Evolutionary conservation across 1,140 invertebrate genomes (phyloP), one percentile per base, ranked within the genome.

Genomic region (Drosophila pruinosa): DNA sequence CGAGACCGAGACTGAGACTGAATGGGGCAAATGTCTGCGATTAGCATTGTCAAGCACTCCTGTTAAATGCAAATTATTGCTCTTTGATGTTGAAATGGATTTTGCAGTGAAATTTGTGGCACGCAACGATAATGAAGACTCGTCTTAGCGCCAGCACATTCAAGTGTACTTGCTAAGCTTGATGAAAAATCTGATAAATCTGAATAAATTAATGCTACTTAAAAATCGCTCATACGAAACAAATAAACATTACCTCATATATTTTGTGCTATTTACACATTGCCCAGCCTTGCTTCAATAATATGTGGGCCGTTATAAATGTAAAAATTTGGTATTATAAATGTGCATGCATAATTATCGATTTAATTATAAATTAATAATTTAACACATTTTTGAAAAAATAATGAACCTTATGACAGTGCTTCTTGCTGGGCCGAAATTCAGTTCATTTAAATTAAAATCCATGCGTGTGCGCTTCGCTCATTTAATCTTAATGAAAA

Each of bases 401-500:
- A 74, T 80, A 80, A 85, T 85, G 81, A 85, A 76, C 73, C 73
- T 56, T 39, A 47, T 17, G 15, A 63, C 61, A 14, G 59, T n/a
- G 28, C 19, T 12, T 19, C 22, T 28, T 21, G 14, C 26, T 45
- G 36, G 45, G 24, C 24, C 8, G 26, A 12, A 28, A 39, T 61
- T 34, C 31, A 34, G 67, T 58, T 85, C 77, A 86, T 86, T 86
- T 86, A 86, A 86, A 86, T 86, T 81, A 81, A 81, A 86, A 86
- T 88, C 81, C 82, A 76, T 69, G 67, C 64, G 78, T 77, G 73
- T 68, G 69, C 65, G 50, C 72, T 72, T 81, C 74, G 67, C 85
- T 81, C 78, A 88, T 88, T 88, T 88, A 88, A 88, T 88, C 85
- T 88, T 88, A 88, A 88, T 88, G 88, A 88, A 88, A 83, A 88